Evolutionary conservation across 1,140 invertebrate genomes (phyloP).

Genomic region (Lasaia peninsularis): DNA sequence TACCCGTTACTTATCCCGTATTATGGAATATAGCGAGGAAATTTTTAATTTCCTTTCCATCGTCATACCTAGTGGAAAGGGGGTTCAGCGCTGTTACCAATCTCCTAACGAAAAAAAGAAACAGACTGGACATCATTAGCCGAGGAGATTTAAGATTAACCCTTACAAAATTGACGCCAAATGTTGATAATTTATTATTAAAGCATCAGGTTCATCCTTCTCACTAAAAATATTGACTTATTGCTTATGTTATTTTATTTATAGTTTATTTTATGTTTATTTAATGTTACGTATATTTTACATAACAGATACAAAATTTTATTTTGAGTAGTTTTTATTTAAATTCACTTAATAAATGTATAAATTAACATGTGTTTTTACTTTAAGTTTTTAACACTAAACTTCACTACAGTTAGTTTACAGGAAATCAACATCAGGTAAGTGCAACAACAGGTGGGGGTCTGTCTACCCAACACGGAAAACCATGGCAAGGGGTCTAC

Average conservation of each 20-base stretch:
- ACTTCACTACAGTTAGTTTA: conserved; percentile 29
- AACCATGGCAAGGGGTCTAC: too few species aligned
- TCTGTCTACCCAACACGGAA: conserved; percentile 30
- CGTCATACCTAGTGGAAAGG: conserved; percentile 31
- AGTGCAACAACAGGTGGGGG: too few species aligned
- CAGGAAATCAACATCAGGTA: conserved; percentile 30
- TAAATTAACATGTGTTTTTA: too few species aligned
- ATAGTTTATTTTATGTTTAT: conserved; percentile 15
- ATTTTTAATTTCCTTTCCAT: conserved; percentile 35
- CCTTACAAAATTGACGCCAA: conserved; percentile 32
- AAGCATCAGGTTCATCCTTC: conserved; percentile 29
- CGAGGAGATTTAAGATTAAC: conserved; percentile 34
- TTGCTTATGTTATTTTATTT: conserved; percentile 27
- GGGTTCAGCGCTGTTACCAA: conserved; percentile 34
- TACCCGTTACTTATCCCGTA: conserved; percentile 30
- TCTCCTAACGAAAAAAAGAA: conserved; percentile 37
- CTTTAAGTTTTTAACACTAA: too few species aligned
- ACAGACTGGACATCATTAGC: conserved; percentile 33
- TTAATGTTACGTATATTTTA: conserved; percentile 29
- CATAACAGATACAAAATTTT: conserved; percentile 28
- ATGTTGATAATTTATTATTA: conserved; percentile 33
- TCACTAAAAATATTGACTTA: conserved; percentile 27
- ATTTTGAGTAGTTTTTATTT: conserved; percentile 24
- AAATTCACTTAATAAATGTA: too few species aligned
- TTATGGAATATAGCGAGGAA: conserved; percentile 34